Conservation (phyloP, 2,113 vertebrate species). For the Struthio camelus region DNA sequence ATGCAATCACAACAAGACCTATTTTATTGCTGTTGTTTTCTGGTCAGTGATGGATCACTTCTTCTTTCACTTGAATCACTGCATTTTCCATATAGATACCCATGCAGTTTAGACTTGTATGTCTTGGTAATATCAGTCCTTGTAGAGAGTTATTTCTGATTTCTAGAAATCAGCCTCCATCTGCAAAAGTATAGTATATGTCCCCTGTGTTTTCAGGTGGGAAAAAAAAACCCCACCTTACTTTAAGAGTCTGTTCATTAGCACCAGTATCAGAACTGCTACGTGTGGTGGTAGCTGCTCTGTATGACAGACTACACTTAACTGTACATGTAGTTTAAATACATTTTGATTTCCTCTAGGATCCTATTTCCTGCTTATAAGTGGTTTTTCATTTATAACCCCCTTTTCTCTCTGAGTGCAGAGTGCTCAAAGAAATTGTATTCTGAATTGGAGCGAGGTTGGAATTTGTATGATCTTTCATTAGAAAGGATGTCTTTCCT, state of each 20-base stretch:
- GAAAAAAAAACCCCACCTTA: background rate
- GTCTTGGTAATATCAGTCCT: background rate
- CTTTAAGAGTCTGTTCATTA: background rate
- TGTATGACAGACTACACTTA: background rate
- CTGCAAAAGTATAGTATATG: background rate
- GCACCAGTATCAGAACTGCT: background rate
- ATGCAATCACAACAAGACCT: background rate
- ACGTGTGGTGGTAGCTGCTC: background rate
- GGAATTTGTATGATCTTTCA: background rate
- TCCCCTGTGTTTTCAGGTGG: background rate
- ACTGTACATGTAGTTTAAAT: background rate
- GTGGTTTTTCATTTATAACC: background rate
- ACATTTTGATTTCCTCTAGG: background rate
- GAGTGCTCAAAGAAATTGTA: background rate
- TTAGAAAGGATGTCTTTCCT: background rate
- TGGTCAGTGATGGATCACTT: background rate
- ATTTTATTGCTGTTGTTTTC: background rate
- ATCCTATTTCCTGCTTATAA: background rate
- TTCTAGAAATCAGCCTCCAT: background rate
- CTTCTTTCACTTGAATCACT: background rate
- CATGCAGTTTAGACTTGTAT: background rate
- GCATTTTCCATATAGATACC: background rate
- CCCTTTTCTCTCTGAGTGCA: background rate
- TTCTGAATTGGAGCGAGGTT: background rate
- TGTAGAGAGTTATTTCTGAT: background rate